phyloP scores from a whole-genome alignment of 2,797 vertebrate species.

The Epinephelus awoara region DNA sequence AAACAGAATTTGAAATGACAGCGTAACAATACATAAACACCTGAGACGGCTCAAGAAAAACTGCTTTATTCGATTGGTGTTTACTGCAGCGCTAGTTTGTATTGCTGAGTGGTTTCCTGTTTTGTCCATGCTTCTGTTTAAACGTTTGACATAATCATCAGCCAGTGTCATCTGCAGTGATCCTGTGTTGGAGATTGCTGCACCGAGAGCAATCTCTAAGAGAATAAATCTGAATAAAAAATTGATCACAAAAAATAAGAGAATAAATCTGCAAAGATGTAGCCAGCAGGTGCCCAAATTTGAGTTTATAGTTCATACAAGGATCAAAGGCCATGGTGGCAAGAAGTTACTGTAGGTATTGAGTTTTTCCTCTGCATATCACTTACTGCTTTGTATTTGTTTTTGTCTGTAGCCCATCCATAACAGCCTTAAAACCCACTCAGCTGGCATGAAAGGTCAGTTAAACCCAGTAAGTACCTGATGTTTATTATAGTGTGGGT shows the following conservation, averaged over 20 bases:
- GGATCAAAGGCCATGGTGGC: background rate
- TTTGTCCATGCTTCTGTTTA: background rate
- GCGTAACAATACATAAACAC: too few relatives aligned
- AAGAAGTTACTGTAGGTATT: background rate
- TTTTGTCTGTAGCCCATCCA: constrained; percentile 95
- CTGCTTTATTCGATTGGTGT: background rate
- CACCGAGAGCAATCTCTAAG: background rate
- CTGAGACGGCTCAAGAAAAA: accelerated
- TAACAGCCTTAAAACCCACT: constrained; percentile 90
- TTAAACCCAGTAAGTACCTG: constrained; percentile 96
- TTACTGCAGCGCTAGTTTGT: constrained; percentile 31
- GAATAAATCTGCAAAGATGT: background rate
- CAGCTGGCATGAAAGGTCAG: constrained; percentile 97
- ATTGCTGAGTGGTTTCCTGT: constrained; percentile 58
- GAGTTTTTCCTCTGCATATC: constrained; percentile 52
- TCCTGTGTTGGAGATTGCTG: background rate
- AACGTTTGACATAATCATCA: background rate
- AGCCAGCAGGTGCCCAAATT: background rate
- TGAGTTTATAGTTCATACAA: background rate
- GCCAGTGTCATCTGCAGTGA: background rate
- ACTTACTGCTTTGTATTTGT: constrained; percentile 90
- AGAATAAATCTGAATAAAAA: background rate
- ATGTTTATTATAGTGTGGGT: constrained; percentile 81
- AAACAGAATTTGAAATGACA: background rate
- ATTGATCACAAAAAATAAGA: too few relatives aligned